These are phyloP conservation scores for Pollicipes pollicipes DNA, from an alignment of 1,140 invertebrate species.

Conservation along the genomic window DNA sequence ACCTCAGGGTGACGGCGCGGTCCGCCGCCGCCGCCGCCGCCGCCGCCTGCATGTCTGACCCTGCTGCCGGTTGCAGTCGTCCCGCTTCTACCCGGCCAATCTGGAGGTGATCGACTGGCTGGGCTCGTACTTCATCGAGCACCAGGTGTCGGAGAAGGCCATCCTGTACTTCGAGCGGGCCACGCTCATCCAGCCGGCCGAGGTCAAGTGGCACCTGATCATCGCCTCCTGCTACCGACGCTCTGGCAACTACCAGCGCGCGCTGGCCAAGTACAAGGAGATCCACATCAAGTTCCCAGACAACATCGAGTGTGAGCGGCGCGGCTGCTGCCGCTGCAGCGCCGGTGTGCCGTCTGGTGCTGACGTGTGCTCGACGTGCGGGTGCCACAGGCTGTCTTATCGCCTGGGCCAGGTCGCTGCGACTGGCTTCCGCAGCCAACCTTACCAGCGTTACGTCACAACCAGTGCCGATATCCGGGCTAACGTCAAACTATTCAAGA, in stretches of 20 bases:
- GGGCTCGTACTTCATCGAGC: constrained; percentile 72
- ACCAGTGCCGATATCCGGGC: too few relatives aligned
- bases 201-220: constrained; percentile 66
- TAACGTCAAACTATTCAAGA: too few relatives aligned
- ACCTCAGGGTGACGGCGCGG: too few relatives aligned
- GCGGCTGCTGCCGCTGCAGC: constrained; percentile 3
- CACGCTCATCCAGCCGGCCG: constrained; percentile 62
- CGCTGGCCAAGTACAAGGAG: constrained; percentile 52
- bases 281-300: constrained; percentile 63
- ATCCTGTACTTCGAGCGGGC: constrained; percentile 73
- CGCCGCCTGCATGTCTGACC: too few relatives aligned
- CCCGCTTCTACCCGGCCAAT: constrained; percentile 73
- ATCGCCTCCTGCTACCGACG: constrained; percentile 65
- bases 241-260: constrained; percentile 65
- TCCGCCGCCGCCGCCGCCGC: too few relatives aligned
- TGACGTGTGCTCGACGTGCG: neutral
- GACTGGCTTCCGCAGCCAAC: neutral
- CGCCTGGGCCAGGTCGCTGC: too few relatives aligned
- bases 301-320: constrained; percentile 62
- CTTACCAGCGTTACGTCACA: too few relatives aligned
- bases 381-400: too few relatives aligned
- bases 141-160: constrained; percentile 52
- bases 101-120: constrained; percentile 79
- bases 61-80: constrained; percentile 39
- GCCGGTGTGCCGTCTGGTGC: neutral